Evolutionary conservation across 2,888 invertebrate species (phyloP).

Genomic region (Stenurella melanura): DNA sequence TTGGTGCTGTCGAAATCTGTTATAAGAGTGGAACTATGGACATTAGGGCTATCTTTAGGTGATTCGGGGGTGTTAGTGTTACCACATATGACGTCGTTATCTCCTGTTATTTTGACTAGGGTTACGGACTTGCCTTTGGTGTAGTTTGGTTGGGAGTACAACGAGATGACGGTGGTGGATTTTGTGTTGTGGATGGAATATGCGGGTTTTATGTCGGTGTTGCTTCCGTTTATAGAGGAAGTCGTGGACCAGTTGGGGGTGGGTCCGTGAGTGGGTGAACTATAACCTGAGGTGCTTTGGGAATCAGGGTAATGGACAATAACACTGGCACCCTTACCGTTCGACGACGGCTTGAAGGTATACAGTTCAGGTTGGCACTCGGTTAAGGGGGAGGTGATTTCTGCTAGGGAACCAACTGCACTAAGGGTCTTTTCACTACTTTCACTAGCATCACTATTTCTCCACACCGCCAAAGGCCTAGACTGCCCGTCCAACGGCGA

Average conservation of each 20-base stretch:
- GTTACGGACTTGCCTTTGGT: constrained; percentile 71
- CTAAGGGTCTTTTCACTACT: constrained; percentile 73
- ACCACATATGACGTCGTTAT: constrained; percentile 58
- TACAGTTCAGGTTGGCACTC: constrained; percentile 67
- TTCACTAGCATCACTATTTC: constrained; percentile 68
- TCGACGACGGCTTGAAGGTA: constrained; percentile 66
- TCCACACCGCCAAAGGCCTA: constrained; percentile 69
- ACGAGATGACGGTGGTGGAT: constrained; percentile 72
- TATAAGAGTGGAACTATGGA: constrained; percentile 45
- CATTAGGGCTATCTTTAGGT: constrained; percentile 42
- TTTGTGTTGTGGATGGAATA: constrained; percentile 73
- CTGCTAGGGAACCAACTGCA: constrained; percentile 71
- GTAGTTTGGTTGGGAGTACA: constrained; percentile 65
- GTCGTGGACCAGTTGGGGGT: constrained; percentile 72
- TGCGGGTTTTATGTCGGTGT: constrained; percentile 67
- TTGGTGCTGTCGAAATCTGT: constrained; percentile 44
- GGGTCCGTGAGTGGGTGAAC: constrained; percentile 72
- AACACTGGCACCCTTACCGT: constrained; percentile 70
- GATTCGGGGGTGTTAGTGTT: constrained; percentile 47
- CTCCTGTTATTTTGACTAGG: constrained; percentile 71
- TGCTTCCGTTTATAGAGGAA: constrained; percentile 71
- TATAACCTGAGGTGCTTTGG: constrained; percentile 75
- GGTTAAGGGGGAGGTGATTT: constrained; percentile 69
- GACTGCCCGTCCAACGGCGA: constrained; percentile 57
- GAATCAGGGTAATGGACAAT: constrained; percentile 71